Percentiles rank a stretch among this genome's conserved stretches.
phyloP scores from a whole-genome alignment of 2,888 invertebrate genomes.

The Trichopria drosophilae region DNA sequence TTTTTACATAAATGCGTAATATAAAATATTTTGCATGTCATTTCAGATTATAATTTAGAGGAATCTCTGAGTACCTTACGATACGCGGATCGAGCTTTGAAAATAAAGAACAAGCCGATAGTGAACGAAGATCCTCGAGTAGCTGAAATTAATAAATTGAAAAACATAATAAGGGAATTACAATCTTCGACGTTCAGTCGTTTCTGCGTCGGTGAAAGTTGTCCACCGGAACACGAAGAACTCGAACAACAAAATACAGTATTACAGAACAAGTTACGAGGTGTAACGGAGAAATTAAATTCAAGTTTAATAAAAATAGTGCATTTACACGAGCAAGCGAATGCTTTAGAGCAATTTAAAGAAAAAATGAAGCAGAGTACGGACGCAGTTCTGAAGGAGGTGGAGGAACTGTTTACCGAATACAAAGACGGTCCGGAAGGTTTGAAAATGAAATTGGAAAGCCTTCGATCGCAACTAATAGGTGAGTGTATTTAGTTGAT shows the following conservation, averaged over 20 bases:
- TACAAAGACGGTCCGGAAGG: conserved; percentile 59
- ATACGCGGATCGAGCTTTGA: conserved; percentile 84
- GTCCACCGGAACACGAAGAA: conserved; percentile 60
- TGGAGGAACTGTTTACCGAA: conserved; percentile 64
- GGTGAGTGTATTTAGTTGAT: conserved; percentile 34
- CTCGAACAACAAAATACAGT: conserved; percentile 63
- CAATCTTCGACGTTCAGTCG: conserved; percentile 67
- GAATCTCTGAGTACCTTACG: conserved; percentile 87
- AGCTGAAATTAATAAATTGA: conserved; percentile 76
- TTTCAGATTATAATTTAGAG: conserved; percentile 74
- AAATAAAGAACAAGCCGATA: conserved; percentile 87
- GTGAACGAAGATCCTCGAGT: conserved; percentile 82
- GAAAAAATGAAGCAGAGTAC: conserved; percentile 67
- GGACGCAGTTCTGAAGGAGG: conserved; percentile 65
- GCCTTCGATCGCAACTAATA: conserved; percentile 42
- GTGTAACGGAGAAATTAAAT: conserved; percentile 70
- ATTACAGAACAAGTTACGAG: conserved; percentile 65
- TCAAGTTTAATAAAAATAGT: conserved; percentile 70
- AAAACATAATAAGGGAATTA: conserved; percentile 73
- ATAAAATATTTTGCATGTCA: no score
- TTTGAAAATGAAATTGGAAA: conserved; percentile 38
- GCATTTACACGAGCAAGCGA: conserved; percentile 70
- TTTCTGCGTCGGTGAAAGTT: conserved; percentile 36
- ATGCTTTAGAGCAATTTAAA: conserved; percentile 70
- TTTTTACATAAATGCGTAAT: no score